Evolutionary conservation across 2,797 vertebrate species (phyloP).

Genomic region (Sarcophilus harrisii): DNA sequence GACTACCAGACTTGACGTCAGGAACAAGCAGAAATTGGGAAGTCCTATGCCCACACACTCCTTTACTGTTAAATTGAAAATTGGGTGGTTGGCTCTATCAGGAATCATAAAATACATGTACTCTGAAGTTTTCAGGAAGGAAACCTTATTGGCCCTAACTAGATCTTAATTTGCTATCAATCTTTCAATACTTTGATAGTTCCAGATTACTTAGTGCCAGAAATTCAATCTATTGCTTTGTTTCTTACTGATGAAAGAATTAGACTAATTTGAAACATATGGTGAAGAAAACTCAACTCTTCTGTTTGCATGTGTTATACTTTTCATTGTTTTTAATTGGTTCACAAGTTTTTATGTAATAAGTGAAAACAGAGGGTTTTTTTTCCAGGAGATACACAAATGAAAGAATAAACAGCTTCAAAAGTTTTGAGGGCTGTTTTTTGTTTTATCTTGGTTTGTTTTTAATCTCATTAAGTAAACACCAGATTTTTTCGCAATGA

Average conservation of each 20-base stretch:
- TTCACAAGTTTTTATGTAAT: conserved; percentile 81
- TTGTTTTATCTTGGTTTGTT: conserved; percentile 76
- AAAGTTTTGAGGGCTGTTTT: conserved; percentile 75
- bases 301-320: conserved; percentile 81
- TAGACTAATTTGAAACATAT: conserved; percentile 83
- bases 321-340: conserved; percentile 80
- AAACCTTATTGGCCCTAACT: not conserved
- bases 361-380: conserved; percentile 78
- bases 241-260: conserved; percentile 82
- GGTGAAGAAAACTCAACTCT: conserved; percentile 76
- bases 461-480: conserved; percentile 76
- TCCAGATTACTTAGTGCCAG: conserved; percentile 72
- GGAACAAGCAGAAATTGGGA: conserved; percentile 2
- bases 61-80: not conserved
- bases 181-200: conserved; percentile 72
- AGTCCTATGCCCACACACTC: not conserved
- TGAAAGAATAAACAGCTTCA: conserved; percentile 79
- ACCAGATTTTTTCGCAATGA: conserved; percentile 66
- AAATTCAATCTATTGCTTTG: conserved; percentile 76
- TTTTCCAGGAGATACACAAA: conserved; percentile 77
- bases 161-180: conserved; percentile 63
- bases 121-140: conserved; percentile 8
- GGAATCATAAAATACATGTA: not conserved
- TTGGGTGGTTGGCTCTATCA: not conserved
- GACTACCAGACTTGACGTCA: not conserved